Conservation (phyloP, 2,888 invertebrate species). For the Pseudanteris insignis region DNA sequence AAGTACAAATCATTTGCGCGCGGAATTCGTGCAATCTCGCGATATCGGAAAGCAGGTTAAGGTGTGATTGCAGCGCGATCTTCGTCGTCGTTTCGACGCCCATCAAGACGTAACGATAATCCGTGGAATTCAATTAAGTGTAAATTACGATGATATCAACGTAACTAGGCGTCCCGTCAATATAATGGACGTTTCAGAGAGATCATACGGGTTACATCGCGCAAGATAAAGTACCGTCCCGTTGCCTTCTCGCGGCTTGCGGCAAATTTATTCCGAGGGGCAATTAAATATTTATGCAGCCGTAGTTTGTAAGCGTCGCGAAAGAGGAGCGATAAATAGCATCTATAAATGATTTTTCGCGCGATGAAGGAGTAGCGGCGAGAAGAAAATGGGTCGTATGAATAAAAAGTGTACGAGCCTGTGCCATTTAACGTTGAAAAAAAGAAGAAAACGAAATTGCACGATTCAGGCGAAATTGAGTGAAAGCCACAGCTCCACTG, state of each 20-base stretch:
- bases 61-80: slow-evolving; percentile 15
- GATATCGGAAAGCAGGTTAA: too few relatives aligned
- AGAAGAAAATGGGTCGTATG: slow-evolving; percentile 36
- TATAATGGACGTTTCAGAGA: slow-evolving; percentile 30
- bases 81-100: not conserved
- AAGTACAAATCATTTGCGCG: slow-evolving; percentile 14
- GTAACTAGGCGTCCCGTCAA: slow-evolving; percentile 31
- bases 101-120: slow-evolving; percentile 31
- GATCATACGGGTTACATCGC: slow-evolving; percentile 31
- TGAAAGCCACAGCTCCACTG: not conserved
- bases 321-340: slow-evolving; percentile 37
- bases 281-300: slow-evolving; percentile 43
- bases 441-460: slow-evolving; percentile 3
- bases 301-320: slow-evolving; percentile 30
- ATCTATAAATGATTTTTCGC: slow-evolving; percentile 34
- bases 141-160: slow-evolving; percentile 35
- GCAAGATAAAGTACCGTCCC: slow-evolving; percentile 34
- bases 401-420: slow-evolving; percentile 26
- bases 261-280: slow-evolving; percentile 33
- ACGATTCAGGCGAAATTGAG: slow-evolving; percentile 3
- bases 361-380: slow-evolving; percentile 22
- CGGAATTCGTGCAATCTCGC: slow-evolving; percentile 14
- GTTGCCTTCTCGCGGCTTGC: slow-evolving; percentile 29
- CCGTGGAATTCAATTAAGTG: slow-evolving; percentile 34
- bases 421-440: slow-evolving; percentile 18